Evolutionary conservation across 2,888 invertebrate species (phyloP).

Genomic region (Clistopyga incitator): DNA sequence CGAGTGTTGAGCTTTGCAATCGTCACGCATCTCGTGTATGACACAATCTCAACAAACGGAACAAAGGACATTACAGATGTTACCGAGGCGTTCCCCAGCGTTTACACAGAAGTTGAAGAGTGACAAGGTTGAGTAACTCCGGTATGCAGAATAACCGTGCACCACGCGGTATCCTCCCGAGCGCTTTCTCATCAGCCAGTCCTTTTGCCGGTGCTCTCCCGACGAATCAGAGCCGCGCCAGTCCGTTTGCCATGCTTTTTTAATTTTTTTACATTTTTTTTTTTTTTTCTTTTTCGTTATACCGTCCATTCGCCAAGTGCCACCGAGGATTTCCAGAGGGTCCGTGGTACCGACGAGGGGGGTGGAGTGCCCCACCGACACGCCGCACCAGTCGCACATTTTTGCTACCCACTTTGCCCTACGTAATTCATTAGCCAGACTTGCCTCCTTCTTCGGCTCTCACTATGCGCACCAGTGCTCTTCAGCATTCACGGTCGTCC

Average conservation of each 20-base stretch:
- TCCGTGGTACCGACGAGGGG: background rate
- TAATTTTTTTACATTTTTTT: constrained; percentile 3
- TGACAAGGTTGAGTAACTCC: background rate
- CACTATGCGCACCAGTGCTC: background rate
- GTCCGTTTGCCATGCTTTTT: constrained; percentile 75
- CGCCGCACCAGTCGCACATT: constrained; percentile 8
- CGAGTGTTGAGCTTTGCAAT: too few relatives aligned
- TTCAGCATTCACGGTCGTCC: background rate
- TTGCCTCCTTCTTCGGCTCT: constrained; percentile 57
- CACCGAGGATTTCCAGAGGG: constrained; percentile 1
- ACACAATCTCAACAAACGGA: background rate
- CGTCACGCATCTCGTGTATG: background rate
- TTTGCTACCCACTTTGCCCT: constrained; percentile 34
- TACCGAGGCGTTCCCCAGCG: background rate
- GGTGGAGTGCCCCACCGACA: background rate
- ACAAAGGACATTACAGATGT: background rate
- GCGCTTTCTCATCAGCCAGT: constrained; percentile 22
- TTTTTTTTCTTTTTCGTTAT: constrained; percentile 22
- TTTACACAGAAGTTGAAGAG: background rate
- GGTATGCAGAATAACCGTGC: background rate
- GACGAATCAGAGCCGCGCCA: constrained; percentile 80
- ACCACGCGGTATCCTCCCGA: background rate
- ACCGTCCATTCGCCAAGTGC: constrained; percentile 34
- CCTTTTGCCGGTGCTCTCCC: constrained; percentile 69
- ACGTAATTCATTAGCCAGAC: constrained; percentile 42